phyloP scores from a whole-genome alignment of 2,797 vertebrate species.

The Amblyraja radiata region DNA sequence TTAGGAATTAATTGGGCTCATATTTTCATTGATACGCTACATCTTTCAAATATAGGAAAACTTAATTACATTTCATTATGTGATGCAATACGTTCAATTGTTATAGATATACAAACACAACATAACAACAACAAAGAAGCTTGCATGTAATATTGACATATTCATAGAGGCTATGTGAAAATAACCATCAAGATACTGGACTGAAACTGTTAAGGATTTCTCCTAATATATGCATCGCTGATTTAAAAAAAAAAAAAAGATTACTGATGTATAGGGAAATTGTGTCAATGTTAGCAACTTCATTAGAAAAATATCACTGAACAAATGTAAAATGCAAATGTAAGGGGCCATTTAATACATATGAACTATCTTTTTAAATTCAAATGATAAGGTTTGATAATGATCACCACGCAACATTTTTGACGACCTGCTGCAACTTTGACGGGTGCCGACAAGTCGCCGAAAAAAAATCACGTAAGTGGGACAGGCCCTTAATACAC shows the following conservation, averaged over 20 bases:
- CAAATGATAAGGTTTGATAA: neutral
- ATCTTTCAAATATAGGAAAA: neutral
- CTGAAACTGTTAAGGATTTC: neutral
- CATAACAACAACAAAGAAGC: neutral
- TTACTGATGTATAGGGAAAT: neutral
- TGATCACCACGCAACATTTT: too few species aligned
- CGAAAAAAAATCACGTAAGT: too few species aligned
- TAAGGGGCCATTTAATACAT: neutral
- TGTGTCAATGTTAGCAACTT: neutral
- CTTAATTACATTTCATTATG: neutral
- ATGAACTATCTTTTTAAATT: neutral
- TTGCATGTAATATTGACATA: neutral
- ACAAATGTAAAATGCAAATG: conserved; percentile 3
- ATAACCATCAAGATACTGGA: neutral
- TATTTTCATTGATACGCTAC: neutral
- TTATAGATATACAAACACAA: neutral
- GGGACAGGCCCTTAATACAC: too few species aligned
- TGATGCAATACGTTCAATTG: neutral
- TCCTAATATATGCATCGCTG: neutral
- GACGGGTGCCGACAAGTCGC: too few species aligned
- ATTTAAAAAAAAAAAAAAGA: neutral
- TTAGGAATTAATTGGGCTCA: neutral
- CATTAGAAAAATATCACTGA: neutral
- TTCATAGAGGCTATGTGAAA: neutral
- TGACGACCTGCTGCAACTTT: too few species aligned